A percentile compares a stretch with the other conserved stretches of the same genome.
phyloP scores from a whole-genome alignment of 1,140 invertebrate species.

The Nymphalis io region DNA sequence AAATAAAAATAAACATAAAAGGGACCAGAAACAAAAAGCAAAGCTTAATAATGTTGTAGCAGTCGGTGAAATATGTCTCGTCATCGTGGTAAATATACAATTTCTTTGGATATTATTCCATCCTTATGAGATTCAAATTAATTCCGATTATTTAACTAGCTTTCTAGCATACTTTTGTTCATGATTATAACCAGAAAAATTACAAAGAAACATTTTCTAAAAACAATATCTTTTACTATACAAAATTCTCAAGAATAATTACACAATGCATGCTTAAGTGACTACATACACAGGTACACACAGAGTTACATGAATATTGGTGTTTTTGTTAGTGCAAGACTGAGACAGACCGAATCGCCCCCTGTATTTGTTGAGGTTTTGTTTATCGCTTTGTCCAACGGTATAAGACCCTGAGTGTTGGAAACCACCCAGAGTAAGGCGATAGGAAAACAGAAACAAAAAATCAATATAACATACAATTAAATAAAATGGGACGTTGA shows the following conservation, averaged over 20 bases:
- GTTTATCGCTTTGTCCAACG: conserved; percentile 77
- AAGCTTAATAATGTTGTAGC: conserved; percentile 14
- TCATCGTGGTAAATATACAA: conserved; percentile 12
- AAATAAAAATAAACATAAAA: conserved; percentile 78
- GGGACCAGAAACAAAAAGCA: conserved; percentile 49
- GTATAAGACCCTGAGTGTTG: conserved; percentile 72
- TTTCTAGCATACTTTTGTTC: conserved; percentile 45
- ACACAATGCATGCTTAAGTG: conserved; percentile 71
- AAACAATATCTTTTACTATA: conserved; percentile 44
- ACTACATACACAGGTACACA: conserved; percentile 70
- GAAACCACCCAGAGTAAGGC: conserved; percentile 62
- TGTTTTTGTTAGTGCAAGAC: conserved; percentile 64
- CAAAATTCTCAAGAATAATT: conserved; percentile 49
- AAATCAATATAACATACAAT: conserved; percentile 61
- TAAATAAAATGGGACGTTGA: conserved; percentile 56
- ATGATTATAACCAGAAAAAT: conserved; percentile 35
- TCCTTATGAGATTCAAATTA: conserved; percentile 8
- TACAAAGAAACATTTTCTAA: conserved; percentile 40
- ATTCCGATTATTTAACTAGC: conserved; percentile 37
- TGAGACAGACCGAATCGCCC: conserved; percentile 77
- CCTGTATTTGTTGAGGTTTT: conserved; percentile 71
- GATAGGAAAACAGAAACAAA: conserved; percentile 62
- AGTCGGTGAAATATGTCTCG: conserved; percentile 30
- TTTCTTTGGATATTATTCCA: neutral
- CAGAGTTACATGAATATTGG: conserved; percentile 66